Evolutionary conservation across 2,113 vertebrate species (phyloP), one percentile per base, ranked within the genome.

Genomic region (Tragulus kanchil): DNA sequence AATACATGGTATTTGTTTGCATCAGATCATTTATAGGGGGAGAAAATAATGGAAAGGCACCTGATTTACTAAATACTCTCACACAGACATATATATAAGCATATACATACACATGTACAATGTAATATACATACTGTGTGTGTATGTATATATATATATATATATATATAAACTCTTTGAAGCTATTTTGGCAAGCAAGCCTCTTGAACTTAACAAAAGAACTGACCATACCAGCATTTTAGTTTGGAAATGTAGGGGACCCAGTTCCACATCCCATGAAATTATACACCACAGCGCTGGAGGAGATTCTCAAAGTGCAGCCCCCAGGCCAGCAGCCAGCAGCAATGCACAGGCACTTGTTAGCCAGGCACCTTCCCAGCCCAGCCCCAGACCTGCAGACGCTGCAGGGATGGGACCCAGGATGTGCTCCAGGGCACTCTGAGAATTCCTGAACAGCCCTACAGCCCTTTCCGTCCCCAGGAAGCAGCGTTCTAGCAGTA

Each of bases 11-110:
- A 23, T 71, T 45, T 71, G 36, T 71, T 90, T 79, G 87, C 10
- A 78, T 83, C 9, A 81, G 12, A 67, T 45, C 21, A 67, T 90
- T 90, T 87, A 75, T 45, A 90, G 89, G 2, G 42, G 4, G 26
- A 85, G 25, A 31, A 75, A 45, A 75, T 23, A 50, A 1, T 19
- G 25, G 11, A 73, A 96, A 82, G 25, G 3, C 26, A 92, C 56
- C 64, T 50, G 13, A 88, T 6, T 93, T 69, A 89, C 45, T 85
- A 54, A 62, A 59, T 5, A 13, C 8, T 42, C 31, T 59, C 16
- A n/a, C 15, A 1, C 3, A 50, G 69, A 23, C 15, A 59, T 0
- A 16, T 0, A 36, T 36, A n/a, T 3, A 25, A 1, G 48, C 8
- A 48, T 16, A 17, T 5, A 7, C 16, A 69, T 0, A 3, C 15